These are phyloP conservation scores for Tragelaphus eurycerus DNA, from an alignment of 2,797 vertebrate species.

Conservation along the genomic window DNA sequence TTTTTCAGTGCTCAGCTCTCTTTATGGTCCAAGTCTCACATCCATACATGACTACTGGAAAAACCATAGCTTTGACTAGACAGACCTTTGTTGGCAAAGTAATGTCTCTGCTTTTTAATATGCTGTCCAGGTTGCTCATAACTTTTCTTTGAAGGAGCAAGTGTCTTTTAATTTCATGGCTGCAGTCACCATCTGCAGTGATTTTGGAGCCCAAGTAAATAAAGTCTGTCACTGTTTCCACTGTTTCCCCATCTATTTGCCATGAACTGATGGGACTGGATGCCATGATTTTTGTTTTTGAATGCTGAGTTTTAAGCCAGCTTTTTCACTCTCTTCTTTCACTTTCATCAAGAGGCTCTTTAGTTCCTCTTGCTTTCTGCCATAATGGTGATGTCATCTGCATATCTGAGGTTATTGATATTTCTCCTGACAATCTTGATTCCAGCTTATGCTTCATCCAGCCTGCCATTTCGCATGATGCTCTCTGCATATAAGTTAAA, in stretches of 20 bases:
- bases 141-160: not conserved
- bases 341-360: not conserved
- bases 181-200: not conserved
- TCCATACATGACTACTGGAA: not conserved
- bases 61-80: not conserved
- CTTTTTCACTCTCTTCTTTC: not conserved
- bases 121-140: not conserved
- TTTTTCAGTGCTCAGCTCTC: not conserved
- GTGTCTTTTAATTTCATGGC: not conserved
- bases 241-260: not conserved
- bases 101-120: not conserved
- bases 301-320: not conserved
- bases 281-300: not conserved
- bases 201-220: not conserved
- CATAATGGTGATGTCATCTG: not conserved
- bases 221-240: not conserved
- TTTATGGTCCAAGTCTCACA: not conserved
- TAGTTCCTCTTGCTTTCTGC: not conserved
- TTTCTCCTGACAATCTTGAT: not conserved
- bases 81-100: accelerated
- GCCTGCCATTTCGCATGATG: accelerated
- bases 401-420: not conserved
- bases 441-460: not conserved
- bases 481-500: not conserved
- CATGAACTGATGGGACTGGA: not conserved